phyloP scores from a whole-genome alignment of 1,140 invertebrate species.

The Goniozus legneri region DNA sequence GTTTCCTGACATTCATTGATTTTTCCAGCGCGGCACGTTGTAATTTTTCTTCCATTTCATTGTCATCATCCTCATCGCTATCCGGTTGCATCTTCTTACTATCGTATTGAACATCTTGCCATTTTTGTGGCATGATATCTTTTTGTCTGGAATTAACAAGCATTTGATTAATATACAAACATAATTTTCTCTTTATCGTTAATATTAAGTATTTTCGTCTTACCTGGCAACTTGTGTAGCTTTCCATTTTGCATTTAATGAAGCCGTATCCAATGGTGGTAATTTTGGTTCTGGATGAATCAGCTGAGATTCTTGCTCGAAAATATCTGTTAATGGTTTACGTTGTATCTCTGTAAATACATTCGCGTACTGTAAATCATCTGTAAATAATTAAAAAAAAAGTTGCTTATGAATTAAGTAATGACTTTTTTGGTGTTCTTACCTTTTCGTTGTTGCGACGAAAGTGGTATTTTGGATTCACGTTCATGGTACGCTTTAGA shows the following conservation, averaged over 20 bases:
- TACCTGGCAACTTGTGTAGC: slow-evolving; percentile 47
- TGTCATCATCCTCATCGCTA: slow-evolving; percentile 38
- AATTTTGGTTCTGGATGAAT: slow-evolving; percentile 48
- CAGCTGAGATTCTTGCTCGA: slow-evolving; percentile 48
- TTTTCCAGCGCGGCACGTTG: slow-evolving; percentile 45
- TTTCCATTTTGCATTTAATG: slow-evolving; percentile 50
- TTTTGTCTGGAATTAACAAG: slow-evolving; percentile 29
- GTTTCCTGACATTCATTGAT: slow-evolving; percentile 46
- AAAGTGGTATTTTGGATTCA: slow-evolving; percentile 39
- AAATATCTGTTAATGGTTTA: slow-evolving; percentile 49
- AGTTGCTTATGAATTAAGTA: not conserved
- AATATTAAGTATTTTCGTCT: slow-evolving; percentile 2
- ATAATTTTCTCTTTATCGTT: not conserved
- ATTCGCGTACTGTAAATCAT: not conserved
- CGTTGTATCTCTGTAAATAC: slow-evolving; percentile 44
- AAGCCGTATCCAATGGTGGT: slow-evolving; percentile 43
- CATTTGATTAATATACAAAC: not conserved
- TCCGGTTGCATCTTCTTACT: slow-evolving; percentile 37
- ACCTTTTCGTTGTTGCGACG: slow-evolving; percentile 49
- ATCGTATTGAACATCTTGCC: slow-evolving; percentile 39
- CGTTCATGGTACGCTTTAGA: slow-evolving; percentile 50
- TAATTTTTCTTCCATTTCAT: slow-evolving; percentile 43
- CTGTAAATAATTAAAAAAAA: not conserved
- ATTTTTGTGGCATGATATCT: slow-evolving; percentile 40
- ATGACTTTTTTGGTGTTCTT: slow-evolving; percentile 4